Conservation (phyloP, 2,797 vertebrate genomes). For the Sebastes umbrosus region DNA sequence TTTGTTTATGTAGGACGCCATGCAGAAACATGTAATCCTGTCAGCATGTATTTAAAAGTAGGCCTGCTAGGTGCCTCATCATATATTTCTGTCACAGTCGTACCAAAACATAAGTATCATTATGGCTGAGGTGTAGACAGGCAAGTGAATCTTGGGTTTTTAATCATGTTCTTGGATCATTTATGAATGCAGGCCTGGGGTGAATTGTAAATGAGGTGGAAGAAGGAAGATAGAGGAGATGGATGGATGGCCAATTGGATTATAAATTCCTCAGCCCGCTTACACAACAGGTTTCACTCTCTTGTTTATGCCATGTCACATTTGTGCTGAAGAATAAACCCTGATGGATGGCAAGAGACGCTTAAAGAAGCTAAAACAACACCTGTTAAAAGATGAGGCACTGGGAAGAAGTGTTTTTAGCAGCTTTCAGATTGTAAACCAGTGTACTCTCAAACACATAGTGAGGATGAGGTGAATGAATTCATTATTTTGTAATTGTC, state of each 20-base stretch:
- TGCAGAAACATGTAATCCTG: not conserved
- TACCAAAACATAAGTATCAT: not conserved
- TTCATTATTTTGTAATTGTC: not conserved
- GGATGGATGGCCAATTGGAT: not conserved
- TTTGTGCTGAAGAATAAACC: constrained; percentile 2
- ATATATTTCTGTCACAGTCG: not conserved
- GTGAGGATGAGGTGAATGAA: not conserved
- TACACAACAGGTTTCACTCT: constrained; percentile 10
- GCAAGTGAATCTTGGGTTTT: not conserved
- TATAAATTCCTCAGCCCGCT: constrained; percentile 21
- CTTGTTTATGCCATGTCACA: not conserved
- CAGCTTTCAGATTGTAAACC: not conserved
- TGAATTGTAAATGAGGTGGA: constrained; percentile 3
- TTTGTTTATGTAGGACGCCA: not conserved
- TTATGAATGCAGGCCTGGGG: not conserved
- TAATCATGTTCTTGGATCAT: not conserved
- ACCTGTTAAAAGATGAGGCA: not conserved
- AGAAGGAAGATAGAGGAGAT: not conserved
- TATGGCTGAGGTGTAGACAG: not conserved
- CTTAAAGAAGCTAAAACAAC: not conserved
- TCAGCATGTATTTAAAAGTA: not conserved
- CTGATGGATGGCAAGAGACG: not conserved
- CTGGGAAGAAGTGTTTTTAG: not conserved
- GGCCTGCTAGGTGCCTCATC: not conserved
- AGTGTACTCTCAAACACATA: not conserved